Conservation (phyloP, 1,140 invertebrate species). For the Proctacanthus coquilletti region DNA sequence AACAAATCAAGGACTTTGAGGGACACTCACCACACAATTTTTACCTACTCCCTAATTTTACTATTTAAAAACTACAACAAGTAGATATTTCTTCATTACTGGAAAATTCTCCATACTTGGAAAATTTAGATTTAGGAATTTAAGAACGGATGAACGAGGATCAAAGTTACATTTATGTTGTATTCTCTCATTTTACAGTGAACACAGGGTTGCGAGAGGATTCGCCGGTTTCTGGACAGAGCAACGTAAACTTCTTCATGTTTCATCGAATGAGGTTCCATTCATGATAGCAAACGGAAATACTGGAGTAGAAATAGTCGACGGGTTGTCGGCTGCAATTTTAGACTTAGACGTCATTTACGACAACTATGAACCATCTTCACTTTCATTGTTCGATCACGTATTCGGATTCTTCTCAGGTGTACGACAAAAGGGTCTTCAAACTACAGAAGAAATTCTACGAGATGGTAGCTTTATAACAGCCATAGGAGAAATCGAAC, state of each 20-base stretch:
- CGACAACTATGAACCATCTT: conserved; percentile 56
- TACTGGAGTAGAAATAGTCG: conserved; percentile 49
- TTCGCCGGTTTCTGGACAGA: conserved; percentile 67
- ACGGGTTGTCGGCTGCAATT: conserved; percentile 53
- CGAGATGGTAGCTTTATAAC: conserved; percentile 57
- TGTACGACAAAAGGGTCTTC: conserved; percentile 53
- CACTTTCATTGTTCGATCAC: conserved; percentile 52
- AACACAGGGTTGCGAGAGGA: conserved; percentile 57
- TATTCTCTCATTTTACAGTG: conserved; percentile 51
- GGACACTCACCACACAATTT: too few relatives aligned
- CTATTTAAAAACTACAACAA: too few relatives aligned
- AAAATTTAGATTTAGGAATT: too few relatives aligned
- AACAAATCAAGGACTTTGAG: too few relatives aligned
- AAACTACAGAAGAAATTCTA: conserved; percentile 65
- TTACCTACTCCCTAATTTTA: too few relatives aligned
- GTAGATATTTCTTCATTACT: too few relatives aligned
- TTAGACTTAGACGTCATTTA: conserved; percentile 63
- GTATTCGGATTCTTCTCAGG: conserved; percentile 66
- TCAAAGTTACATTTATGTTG: too few relatives aligned
- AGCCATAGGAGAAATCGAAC: conserved; percentile 53
- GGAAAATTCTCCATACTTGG: too few relatives aligned
- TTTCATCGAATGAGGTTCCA: conserved; percentile 54
- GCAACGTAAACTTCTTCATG: conserved; percentile 53
- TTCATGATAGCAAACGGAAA: conserved; percentile 49
- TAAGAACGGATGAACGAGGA: too few relatives aligned